phyloP scores from a whole-genome alignment of 2,888 invertebrate species.

The Synanthedon formicaeformis region DNA sequence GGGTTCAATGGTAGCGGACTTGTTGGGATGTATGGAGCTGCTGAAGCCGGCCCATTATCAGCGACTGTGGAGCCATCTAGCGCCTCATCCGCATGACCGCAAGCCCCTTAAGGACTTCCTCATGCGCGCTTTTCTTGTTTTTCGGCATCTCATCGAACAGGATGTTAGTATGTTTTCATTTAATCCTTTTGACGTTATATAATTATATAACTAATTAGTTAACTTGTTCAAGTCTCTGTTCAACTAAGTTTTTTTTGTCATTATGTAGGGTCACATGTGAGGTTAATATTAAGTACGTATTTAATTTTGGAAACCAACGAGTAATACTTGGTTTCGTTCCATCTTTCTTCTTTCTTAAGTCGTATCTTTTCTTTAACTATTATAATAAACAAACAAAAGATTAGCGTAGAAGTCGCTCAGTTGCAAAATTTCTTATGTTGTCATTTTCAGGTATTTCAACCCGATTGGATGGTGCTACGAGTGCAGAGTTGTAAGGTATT shows the following conservation, averaged over 20 bases:
- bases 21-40: conserved; percentile 86
- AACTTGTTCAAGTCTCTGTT: background rate
- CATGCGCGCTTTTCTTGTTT: conserved; percentile 82
- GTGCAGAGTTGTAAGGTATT: conserved; percentile 90
- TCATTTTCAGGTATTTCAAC: conserved; percentile 76
- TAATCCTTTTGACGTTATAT: background rate
- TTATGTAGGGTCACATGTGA: no score
- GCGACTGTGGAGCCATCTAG: conserved; percentile 84
- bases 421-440: no score
- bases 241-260: no score
- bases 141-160: conserved; percentile 82
- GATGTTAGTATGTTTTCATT: conserved; percentile 59
- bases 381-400: no score
- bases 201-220: background rate
- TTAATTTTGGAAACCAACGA: no score
- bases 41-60: conserved; percentile 91
- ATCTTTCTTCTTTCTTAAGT: no score
- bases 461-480: conserved; percentile 91
- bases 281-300: no score
- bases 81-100: conserved; percentile 76
- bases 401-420: no score
- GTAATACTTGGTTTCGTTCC: no score
- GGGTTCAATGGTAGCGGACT: conserved; percentile 88
- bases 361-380: no score
- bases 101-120: conserved; percentile 89